A percentile compares a stretch with the other conserved stretches of the same genome.
Evolutionary conservation across 2,888 invertebrate species (phyloP).

Genomic region (Tinea pellionella): DNA sequence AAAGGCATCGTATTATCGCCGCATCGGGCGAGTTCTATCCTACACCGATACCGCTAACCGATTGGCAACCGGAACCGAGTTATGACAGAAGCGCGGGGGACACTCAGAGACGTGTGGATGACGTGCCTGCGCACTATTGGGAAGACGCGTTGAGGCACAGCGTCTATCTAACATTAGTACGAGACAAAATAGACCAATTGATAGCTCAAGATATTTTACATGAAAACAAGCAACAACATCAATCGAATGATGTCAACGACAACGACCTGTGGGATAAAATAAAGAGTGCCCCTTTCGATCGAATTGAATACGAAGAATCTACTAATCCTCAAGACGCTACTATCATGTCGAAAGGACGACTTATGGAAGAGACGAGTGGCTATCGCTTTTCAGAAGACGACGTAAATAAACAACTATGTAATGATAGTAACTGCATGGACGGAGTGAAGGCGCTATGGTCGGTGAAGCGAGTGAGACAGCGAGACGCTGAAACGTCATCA

Average conservation of each 20-base stretch:
- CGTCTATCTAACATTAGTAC: conserved; percentile 72
- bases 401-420: conserved; percentile 32
- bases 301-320: conserved; percentile 42
- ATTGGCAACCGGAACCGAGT: conserved; percentile 35
- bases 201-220: conserved; percentile 42
- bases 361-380: conserved; percentile 62
- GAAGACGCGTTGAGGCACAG: conserved; percentile 77
- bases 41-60: conserved; percentile 50
- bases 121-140: conserved; percentile 67
- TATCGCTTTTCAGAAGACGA: conserved; percentile 69
- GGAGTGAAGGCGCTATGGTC: conserved; percentile 75
- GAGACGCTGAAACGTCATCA: conserved; percentile 54
- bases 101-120: conserved; percentile 21
- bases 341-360: conserved; percentile 72
- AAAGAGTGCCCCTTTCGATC: conserved; percentile 54
- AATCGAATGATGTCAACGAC: conserved; percentile 47
- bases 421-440: conserved; percentile 56
- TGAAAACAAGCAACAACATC: conserved; percentile 26
- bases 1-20: conserved; percentile 24
- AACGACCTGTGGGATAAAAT: conserved; percentile 61
- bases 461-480: conserved; percentile 75
- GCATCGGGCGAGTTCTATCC: conserved; percentile 47
- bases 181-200: conserved; percentile 65
- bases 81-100: conserved; percentile 21
- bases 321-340: conserved; percentile 73